Evolutionary conservation across 2,888 invertebrate genomes (phyloP).

Genomic region (Neoaliturus tenellus): DNA sequence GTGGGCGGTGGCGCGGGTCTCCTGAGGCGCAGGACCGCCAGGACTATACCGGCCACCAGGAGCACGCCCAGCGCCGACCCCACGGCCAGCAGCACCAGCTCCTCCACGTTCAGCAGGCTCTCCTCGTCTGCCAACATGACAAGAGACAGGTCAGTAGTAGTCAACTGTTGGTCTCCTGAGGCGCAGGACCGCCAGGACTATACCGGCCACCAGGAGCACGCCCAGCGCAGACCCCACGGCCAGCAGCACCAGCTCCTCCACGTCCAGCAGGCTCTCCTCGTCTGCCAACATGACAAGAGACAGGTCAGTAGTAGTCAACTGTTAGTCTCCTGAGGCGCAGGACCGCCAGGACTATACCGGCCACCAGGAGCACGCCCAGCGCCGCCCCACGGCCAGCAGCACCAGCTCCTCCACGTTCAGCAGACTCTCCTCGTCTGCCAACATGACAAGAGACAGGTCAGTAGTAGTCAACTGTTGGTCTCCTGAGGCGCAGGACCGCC

Average conservation of each 20-base stretch:
- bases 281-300: neutral
- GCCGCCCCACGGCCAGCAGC: constrained; percentile 36
- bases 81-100: constrained; percentile 37
- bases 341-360: constrained; percentile 70
- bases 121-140: constrained; percentile 3
- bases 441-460: neutral
- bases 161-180: neutral
- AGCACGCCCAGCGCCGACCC: constrained; percentile 39
- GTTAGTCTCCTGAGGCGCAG: constrained; percentile 50
- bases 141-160: too few species aligned
- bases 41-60: constrained; percentile 65
- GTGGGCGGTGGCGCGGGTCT: neutral
- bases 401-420: constrained; percentile 41
- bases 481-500: constrained; percentile 67
- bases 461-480: too few species aligned
- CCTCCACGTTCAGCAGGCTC: constrained; percentile 28
- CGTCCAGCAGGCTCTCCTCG: constrained; percentile 25
- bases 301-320: too few species aligned
- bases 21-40: constrained; percentile 69
- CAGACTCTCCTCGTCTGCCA: constrained; percentile 31
- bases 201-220: neutral
- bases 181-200: constrained; percentile 70
- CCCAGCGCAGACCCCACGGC: constrained; percentile 41
- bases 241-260: constrained; percentile 40
- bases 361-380: constrained; percentile 28